A percentile compares a stretch with the other conserved stretches of the same genome.
These are phyloP conservation scores for Penaeus chinensis DNA, from an alignment of 1,140 invertebrate genomes.

Conservation along the genomic window DNA sequence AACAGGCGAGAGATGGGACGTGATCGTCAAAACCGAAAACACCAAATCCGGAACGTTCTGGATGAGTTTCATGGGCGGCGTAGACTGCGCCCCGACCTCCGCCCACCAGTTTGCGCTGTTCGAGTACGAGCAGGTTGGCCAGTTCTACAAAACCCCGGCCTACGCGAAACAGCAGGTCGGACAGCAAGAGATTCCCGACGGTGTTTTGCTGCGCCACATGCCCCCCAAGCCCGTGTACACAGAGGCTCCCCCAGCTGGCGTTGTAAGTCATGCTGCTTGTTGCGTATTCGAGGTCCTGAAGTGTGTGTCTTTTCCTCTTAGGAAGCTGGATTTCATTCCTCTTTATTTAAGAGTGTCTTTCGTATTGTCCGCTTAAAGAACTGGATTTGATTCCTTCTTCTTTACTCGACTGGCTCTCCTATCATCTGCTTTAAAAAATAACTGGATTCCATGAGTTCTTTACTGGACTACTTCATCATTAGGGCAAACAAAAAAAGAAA, in stretches of 20 bases:
- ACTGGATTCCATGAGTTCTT: too few species aligned
- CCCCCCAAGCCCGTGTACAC: conserved; percentile 29
- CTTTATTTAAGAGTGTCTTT: too few species aligned
- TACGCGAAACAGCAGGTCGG: not conserved
- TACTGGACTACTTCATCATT: not conserved
- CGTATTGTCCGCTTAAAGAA: too few species aligned
- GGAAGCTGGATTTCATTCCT: too few species aligned
- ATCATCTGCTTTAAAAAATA: too few species aligned
- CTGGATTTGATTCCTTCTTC: too few species aligned
- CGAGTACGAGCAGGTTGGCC: conserved; percentile 77
- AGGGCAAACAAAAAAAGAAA: too few species aligned
- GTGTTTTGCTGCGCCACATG: not conserved
- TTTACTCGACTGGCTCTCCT: too few species aligned
- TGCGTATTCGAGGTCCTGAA: not conserved
- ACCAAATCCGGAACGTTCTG: conserved; percentile 77
- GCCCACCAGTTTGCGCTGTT: conserved; percentile 86
- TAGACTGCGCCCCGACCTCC: conserved; percentile 85
- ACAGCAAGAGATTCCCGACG: not conserved
- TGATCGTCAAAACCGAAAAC: not conserved
- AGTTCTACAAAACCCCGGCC: not conserved
- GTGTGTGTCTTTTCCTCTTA: too few species aligned
- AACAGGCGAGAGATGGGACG: conserved; percentile 44
- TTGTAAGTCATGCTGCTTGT: conserved; percentile 10
- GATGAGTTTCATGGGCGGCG: conserved; percentile 84
- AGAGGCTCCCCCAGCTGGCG: conserved; percentile 23